Evolutionary conservation across 2,888 invertebrate genomes (phyloP), one percentile per base, ranked within the genome.

Genomic region (Tiphia femorata): DNA sequence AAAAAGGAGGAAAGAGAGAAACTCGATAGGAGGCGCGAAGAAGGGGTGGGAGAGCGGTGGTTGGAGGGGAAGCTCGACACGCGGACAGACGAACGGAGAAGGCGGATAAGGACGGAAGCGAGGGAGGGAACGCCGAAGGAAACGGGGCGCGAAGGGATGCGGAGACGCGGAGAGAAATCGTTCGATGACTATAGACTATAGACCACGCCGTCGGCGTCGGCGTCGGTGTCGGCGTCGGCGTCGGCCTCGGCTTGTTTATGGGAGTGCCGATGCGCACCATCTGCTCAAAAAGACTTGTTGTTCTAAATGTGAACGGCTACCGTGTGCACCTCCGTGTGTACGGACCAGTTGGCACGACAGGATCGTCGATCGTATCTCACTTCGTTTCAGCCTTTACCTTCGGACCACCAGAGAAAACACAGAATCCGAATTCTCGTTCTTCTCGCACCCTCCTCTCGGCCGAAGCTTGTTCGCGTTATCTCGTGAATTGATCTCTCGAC

Each of bases 201-300:
- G 72, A 76, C 74, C 72, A 58, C 66, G 62, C 62, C 67, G 69
- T 73, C 70, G n/a, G n/a, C n/a, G n/a, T n/a, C n/a, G n/a, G n/a
- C n/a, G n/a, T n/a, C n/a, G n/a, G n/a, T n/a, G n/a, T n/a, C n/a
- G n/a, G n/a, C n/a, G n/a, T n/a, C n/a, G n/a, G n/a, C n/a, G n/a
- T n/a, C n/a, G n/a, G n/a, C n/a, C n/a, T n/a, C n/a, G 73, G 73
- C 75, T 80, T 80, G 77, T 80, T 80, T 80, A 80, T 78, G 73
- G 75, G 72, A 67, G 64, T 72, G 75, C 69, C 72, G 74, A 80
- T 78, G 69, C 68, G 77, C 76, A 67, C 77, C 80, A 80, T 74
- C 75, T 80, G 80, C 64, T 77, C 63, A 73, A 75, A 78, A 77
- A 78, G 71, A 77, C 78, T 78, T 75, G 77, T 71, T 76, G 72